Evolutionary conservation across 2,888 invertebrate genomes (phyloP).

Genomic region (Nemotelus nigrinus): DNA sequence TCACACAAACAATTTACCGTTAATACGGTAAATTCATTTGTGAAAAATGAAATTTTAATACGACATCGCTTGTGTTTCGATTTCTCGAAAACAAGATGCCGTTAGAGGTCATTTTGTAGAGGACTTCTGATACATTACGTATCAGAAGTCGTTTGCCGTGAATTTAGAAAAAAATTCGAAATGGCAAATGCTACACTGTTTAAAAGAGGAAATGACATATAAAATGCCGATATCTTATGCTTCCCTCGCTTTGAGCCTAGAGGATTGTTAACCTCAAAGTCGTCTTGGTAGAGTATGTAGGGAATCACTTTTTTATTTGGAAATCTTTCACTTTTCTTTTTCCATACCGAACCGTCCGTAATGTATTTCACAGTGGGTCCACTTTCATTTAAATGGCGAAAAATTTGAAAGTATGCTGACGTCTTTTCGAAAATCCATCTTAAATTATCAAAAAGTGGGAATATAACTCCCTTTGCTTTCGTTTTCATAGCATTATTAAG

Average conservation of each 20-base stretch:
- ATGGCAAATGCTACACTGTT: no score
- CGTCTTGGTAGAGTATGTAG: constrained; percentile 6
- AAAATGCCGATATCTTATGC: constrained; percentile 41
- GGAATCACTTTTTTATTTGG: constrained; percentile 6
- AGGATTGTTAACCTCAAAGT: background rate
- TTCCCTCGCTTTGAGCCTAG: constrained; percentile 17
- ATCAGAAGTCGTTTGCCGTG: no score
- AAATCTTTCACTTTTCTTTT: constrained; percentile 4
- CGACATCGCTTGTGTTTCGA: no score
- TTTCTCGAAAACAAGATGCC: no score
- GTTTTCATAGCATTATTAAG: constrained; percentile 12
- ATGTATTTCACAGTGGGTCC: background rate
- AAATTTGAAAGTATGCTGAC: background rate
- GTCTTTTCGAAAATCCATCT: constrained; percentile 18
- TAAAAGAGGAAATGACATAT: constrained; percentile 42
- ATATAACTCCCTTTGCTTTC: constrained; percentile 19
- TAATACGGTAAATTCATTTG: no score
- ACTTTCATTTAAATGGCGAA: constrained; percentile 14
- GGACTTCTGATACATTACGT: no score
- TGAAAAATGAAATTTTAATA: no score
- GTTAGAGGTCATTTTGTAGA: no score
- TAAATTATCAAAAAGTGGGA: constrained; percentile 42
- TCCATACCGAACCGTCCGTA: constrained; percentile 5
- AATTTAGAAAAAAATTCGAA: no score
- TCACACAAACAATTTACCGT: no score